These are phyloP conservation scores for Heliornis fulica DNA, from an alignment of 2,113 vertebrate genomes.

Conservation along the genomic window DNA sequence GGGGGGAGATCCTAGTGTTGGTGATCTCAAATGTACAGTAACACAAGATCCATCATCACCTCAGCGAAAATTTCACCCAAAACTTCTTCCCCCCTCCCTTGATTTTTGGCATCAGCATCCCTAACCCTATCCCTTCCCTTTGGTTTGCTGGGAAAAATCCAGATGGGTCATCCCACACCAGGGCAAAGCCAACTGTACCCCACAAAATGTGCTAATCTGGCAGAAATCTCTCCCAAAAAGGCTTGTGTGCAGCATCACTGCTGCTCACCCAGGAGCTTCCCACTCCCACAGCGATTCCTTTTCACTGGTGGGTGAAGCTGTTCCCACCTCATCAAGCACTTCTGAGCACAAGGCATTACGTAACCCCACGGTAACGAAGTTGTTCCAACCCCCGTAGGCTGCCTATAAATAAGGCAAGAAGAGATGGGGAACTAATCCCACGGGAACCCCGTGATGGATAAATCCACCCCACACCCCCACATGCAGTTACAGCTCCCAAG, in stretches of 20 bases:
- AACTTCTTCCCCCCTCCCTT: neutral
- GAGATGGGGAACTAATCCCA: neutral
- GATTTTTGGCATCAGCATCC: fast-evolving
- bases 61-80: neutral
- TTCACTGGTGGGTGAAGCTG: neutral
- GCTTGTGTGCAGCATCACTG: fast-evolving
- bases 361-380: neutral
- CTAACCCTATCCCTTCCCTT: neutral
- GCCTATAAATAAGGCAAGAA: neutral
- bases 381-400: neutral
- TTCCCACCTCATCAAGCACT: neutral
- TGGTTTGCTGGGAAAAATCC: fast-evolving
- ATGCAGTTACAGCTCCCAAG: neutral
- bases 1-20: neutral
- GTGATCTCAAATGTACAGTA: neutral
- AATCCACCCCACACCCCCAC: neutral
- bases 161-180: fast-evolving
- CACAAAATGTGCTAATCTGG: fast-evolving
- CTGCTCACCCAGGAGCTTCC: neutral
- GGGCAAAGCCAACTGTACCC: neutral
- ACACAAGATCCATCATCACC: fast-evolving
- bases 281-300: neutral
- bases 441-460: neutral
- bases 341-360: neutral
- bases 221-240: neutral